Base-by-base conservation (phyloP, 92 coral and sea anemone genomes). In the Porites rus region DNA sequence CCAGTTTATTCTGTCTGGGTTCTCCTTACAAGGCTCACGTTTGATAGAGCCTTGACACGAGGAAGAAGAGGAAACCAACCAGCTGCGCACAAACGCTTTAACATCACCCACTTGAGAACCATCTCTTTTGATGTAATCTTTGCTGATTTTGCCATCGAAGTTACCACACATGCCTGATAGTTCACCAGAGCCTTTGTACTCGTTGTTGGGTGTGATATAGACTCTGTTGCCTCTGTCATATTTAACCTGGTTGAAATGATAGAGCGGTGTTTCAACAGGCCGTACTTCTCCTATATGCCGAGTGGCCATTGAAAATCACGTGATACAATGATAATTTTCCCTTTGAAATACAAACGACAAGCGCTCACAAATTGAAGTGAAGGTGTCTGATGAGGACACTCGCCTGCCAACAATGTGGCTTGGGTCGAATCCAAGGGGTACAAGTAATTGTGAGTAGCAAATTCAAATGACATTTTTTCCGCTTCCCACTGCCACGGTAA, bases 201-300 rank as follows among this genome's bases (percentile, higher is more conserved):
- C 61, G 10, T 91, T 81, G 38, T 81, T 90, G 52, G 98, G 93
- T 67, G 74, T 86, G 87, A 95, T 88, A 56, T 92, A 97, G 18
- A 97, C 96, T 63, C 99, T 94, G 60, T 94, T 92, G 7, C 94
- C 95, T 54, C 88, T 89, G 84, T 97, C 99, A 74, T 87, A 97
- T 66, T 90, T 82, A 12, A 94, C 91, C 98, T 94, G 65, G 21
- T 52, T 6, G 12, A 7, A 14, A 46, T 6, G 59, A 78, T 10
- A 38, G 31, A 60, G 25, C 13, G 11, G 16, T 56, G 46, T 38
- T 38, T 38, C 46, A 38, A 38, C 46, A 38, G 46, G 46, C 46
- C 46, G 46, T 38, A 38, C 46, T 38, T 38, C 46, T 38, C 6
- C 5, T 38, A 38, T 38, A 38, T 38, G 46, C 46, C 46, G 46